Evolutionary conservation across 2,888 invertebrate genomes (phyloP).

Genomic region (Diarsia brunnea): DNA sequence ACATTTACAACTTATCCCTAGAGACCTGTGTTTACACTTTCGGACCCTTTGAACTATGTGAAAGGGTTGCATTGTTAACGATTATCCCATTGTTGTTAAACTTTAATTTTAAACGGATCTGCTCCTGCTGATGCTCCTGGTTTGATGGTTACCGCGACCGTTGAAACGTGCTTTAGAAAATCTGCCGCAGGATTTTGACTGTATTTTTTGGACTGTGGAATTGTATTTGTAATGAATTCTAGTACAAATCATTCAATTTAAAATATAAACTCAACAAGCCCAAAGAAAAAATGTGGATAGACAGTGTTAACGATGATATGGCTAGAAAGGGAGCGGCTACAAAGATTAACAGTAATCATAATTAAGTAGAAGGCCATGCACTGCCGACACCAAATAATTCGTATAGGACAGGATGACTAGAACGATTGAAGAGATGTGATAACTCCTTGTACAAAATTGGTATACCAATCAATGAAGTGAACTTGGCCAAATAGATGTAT

Average conservation of each 20-base stretch:
- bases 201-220: too few relatives aligned
- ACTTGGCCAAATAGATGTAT: background rate
- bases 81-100: constrained; percentile 67
- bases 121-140: constrained; percentile 40
- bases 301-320: background rate
- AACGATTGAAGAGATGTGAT: background rate
- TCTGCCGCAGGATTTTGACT: background rate
- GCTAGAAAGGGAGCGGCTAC: background rate
- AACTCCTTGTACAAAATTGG: background rate
- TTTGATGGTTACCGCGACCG: constrained; percentile 13
- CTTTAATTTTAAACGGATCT: constrained; percentile 68
- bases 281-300: background rate
- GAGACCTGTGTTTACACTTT: constrained; percentile 77
- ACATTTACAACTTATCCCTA: constrained; percentile 77
- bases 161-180: constrained; percentile 19
- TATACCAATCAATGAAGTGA: background rate
- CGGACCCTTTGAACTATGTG: constrained; percentile 73
- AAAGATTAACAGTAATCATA: background rate
- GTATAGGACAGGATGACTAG: background rate
- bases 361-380: background rate
- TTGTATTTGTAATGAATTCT: background rate
- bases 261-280: background rate
- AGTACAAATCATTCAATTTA: too few relatives aligned
- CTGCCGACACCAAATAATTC: background rate
- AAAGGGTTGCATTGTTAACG: constrained; percentile 81